Conservation (phyloP, 2,888 invertebrate genomes). For the Mythimna pallens region DNA sequence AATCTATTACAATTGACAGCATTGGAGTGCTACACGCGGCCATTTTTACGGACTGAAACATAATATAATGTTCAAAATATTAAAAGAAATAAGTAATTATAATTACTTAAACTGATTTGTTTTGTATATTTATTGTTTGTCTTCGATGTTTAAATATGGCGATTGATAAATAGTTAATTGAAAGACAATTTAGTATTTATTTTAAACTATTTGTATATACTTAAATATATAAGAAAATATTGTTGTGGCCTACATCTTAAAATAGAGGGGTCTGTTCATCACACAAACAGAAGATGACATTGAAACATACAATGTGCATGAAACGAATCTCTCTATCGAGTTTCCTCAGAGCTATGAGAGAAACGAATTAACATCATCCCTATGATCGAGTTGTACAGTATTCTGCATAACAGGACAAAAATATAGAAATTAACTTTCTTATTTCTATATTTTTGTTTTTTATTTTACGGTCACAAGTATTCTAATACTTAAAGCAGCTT, state of each 20-base stretch:
- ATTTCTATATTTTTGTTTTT: slow-evolving; percentile 63
- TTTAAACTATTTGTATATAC: slow-evolving; percentile 65
- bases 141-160: slow-evolving; percentile 64
- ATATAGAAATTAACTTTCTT: slow-evolving; percentile 50
- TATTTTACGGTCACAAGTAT: slow-evolving; percentile 63
- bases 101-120: slow-evolving; percentile 61
- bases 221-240: slow-evolving; percentile 60
- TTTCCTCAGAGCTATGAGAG: slow-evolving; percentile 40
- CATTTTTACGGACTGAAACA: slow-evolving; percentile 67
- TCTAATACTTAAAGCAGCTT: slow-evolving; percentile 63
- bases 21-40: slow-evolving; percentile 64
- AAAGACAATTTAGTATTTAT: slow-evolving; percentile 69
- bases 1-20: slow-evolving; percentile 61
- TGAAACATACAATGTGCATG: slow-evolving; percentile 37
- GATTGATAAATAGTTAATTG: slow-evolving; percentile 66
- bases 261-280: slow-evolving; percentile 52
- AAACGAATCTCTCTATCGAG: slow-evolving; percentile 47
- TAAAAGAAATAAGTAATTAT: slow-evolving; percentile 60
- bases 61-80: slow-evolving; percentile 66
- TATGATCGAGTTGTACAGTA: slow-evolving; percentile 62
- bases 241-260: slow-evolving; percentile 64
- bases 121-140: slow-evolving; percentile 67
- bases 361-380: slow-evolving; percentile 36
- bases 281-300: slow-evolving; percentile 27
- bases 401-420: slow-evolving; percentile 58